Base-by-base conservation (phyloP, 2,113 vertebrate species). In the Atlantisia rogersi region DNA sequence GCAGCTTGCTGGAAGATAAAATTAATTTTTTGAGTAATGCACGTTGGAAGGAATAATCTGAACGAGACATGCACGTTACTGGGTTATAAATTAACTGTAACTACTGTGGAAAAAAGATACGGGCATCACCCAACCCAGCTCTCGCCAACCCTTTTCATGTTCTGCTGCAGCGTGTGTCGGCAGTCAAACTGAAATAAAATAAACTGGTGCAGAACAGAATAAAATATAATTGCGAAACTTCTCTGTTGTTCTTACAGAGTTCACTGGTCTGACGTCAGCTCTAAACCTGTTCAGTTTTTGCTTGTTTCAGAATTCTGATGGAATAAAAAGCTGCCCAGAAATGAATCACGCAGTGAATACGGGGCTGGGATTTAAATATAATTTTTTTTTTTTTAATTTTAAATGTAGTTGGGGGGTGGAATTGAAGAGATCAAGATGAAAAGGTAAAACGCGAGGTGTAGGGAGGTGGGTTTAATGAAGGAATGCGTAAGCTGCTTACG, bases 11-110 rank as follows among this genome's bases (percentile, higher is more conserved):
- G 89, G 91, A 95, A 96, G 96, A 96, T 96, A 96, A 97, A 96
- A 96, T 96, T 92, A 97, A 95, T 96, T 94, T 96, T 96, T 96
- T 96, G 95, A 96, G 70, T 96, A 94, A 95, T 91, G 95, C 70
- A 64, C 7, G 1, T 94, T 95, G 92, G 95, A 97, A 96, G 81
- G 70, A 94, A 85, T 97, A 94, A 96, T 96, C 94, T 94, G 92
- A 96, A 88, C 0, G 50, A 96, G 96, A 91, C 92, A 94, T 37
- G 81, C 77, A 94, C 2, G 82, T 81, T 95, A 84, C 77, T 85
- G 88, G 92, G 62, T 94, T 96, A 89, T 96, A 96, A 96, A 94
- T 95, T 96, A 96, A 84, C 88, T 42, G 83, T 86, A 97, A 96
- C 80, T 95, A 85, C 94, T 22, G 69, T 59, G 70, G 78, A 53